Conservation (phyloP, 2,113 vertebrate genomes). For the Azemiops feae region DNA sequence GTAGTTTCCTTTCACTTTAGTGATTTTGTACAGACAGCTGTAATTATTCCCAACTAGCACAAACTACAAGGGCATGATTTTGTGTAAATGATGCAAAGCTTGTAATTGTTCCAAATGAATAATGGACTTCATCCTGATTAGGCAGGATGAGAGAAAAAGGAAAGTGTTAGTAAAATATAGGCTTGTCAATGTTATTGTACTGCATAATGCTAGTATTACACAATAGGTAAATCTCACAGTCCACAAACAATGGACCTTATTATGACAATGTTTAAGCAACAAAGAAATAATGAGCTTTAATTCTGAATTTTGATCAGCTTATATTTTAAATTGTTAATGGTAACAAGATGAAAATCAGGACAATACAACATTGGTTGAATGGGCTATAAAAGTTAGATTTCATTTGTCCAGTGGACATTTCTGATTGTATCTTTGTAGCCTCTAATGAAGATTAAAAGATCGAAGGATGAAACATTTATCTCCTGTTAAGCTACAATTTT, state of each 20-base stretch:
- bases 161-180: background rate
- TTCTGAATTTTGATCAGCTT: background rate
- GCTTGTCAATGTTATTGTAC: background rate
- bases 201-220: background rate
- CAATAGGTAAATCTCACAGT: background rate
- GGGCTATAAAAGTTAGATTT: background rate
- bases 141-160: background rate
- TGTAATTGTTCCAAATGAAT: conserved; percentile 7
- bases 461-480: background rate
- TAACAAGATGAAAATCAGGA: background rate
- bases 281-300: background rate
- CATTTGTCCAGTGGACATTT: background rate
- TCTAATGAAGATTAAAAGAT: background rate
- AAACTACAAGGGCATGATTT: background rate
- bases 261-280: background rate
- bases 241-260: background rate
- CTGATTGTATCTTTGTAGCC: background rate
- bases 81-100: background rate
- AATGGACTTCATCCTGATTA: background rate
- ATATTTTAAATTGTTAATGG: background rate
- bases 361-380: background rate
- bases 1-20: background rate
- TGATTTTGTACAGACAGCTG: conserved; percentile 13
- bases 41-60: conserved; percentile 21
- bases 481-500: background rate